Evolutionary conservation across 2,797 vertebrate species (phyloP).

Genomic region (Ptychobarbus kaznakovi): DNA sequence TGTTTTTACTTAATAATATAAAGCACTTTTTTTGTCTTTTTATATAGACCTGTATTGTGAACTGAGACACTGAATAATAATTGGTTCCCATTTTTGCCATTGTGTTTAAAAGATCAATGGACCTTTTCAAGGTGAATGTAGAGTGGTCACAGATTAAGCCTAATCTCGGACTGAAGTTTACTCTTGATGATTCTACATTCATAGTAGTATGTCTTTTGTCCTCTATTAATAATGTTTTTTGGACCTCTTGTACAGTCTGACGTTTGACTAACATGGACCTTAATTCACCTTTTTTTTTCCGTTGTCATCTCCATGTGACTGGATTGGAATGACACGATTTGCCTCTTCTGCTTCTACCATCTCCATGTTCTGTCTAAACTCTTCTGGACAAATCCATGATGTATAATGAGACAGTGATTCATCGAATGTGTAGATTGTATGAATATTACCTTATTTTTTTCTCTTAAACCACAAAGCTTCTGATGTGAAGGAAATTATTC

Average conservation of each 20-base stretch:
- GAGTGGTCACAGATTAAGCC: constrained; percentile 4
- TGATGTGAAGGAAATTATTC: constrained; percentile 37
- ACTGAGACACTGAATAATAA: constrained; percentile 71
- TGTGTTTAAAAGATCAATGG: background rate
- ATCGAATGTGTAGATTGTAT: constrained; percentile 51
- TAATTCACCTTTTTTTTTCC: constrained; percentile 29
- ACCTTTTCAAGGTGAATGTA: constrained; percentile 29
- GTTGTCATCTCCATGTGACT: constrained; percentile 6
- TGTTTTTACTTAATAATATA: constrained; percentile 76
- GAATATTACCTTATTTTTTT: constrained; percentile 16
- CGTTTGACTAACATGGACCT: constrained; percentile 40
- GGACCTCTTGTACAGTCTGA: constrained; percentile 40
- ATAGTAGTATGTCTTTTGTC: constrained; percentile 42
- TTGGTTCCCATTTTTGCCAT: constrained; percentile 64
- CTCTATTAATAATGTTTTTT: constrained; percentile 30
- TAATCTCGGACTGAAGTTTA: constrained; percentile 4
- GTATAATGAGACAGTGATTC: constrained; percentile 40
- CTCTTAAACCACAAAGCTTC: constrained; percentile 49
- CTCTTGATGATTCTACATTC: constrained; percentile 17
- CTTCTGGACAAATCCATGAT: constrained; percentile 33
- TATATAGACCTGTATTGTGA: constrained; percentile 73
- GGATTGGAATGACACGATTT: constrained; percentile 6
- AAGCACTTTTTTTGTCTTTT: constrained; percentile 73
- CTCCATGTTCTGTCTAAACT: constrained; percentile 16
- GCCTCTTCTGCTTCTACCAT: constrained; percentile 3